Evolutionary conservation across 2,888 invertebrate species (phyloP).

Genomic region (Oscheius sp.): DNA sequence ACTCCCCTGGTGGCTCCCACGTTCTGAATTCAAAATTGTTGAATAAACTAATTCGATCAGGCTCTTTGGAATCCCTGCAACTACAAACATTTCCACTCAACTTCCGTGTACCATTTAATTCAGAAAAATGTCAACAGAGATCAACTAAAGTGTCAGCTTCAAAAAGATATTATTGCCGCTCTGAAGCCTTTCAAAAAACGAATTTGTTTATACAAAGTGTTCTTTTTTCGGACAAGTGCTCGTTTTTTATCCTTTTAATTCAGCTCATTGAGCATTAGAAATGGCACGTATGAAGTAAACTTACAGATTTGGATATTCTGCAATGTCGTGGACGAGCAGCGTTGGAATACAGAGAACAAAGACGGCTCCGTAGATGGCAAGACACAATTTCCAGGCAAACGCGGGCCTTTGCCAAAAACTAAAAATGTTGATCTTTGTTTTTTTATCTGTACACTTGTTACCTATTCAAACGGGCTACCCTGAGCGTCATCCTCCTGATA

Average conservation of each 20-base stretch:
- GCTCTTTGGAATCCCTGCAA: too few species aligned
- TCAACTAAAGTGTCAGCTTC: too few species aligned
- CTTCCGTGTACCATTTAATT: too few species aligned
- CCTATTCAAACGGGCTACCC: constrained; percentile 65
- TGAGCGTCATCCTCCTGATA: constrained; percentile 69
- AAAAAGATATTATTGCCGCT: too few species aligned
- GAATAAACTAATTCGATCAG: too few species aligned
- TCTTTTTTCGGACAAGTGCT: too few species aligned
- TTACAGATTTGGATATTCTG: constrained; percentile 28
- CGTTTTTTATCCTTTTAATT: too few species aligned
- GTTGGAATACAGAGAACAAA: constrained; percentile 66
- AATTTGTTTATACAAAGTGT: too few species aligned
- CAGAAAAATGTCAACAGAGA: too few species aligned
- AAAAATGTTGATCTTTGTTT: constrained; percentile 29
- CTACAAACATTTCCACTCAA: too few species aligned
- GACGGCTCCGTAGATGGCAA: constrained; percentile 60
- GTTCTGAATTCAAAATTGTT: neutral
- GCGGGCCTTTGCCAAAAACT: constrained; percentile 66
- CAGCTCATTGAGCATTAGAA: too few species aligned
- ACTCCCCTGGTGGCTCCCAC: constrained; percentile 48
- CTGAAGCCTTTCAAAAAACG: too few species aligned
- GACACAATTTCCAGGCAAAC: constrained; percentile 66
- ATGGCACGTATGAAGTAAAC: neutral
- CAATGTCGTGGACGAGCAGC: constrained; percentile 69
- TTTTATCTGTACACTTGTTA: constrained; percentile 25